Conservation (phyloP, 2,888 invertebrate genomes). For the Torymus texanus region DNA sequence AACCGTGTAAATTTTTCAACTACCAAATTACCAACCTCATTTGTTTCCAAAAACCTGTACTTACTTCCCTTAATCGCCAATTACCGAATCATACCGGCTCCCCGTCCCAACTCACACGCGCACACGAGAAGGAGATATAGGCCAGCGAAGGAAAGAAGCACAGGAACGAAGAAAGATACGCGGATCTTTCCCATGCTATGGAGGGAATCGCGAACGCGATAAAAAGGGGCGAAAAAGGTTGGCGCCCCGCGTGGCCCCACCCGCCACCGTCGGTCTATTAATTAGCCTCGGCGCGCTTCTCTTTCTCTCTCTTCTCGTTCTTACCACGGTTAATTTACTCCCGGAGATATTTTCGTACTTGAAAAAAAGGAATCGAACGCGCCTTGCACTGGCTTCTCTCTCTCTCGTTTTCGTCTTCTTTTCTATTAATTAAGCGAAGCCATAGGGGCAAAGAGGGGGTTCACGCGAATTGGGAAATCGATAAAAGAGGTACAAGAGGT, state of each 20-base stretch:
- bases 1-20: too few species aligned
- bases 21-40: too few species aligned
- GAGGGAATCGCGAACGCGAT: conserved; percentile 6
- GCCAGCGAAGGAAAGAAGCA: conserved; percentile 25
- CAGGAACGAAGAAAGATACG: conserved; percentile 44
- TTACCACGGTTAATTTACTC: conserved; percentile 62
- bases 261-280: conserved; percentile 47
- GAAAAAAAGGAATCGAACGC: conserved; percentile 52
- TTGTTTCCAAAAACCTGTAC: too few species aligned
- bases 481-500: conserved; percentile 11
- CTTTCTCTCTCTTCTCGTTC: conserved; percentile 35
- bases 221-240: conserved; percentile 35
- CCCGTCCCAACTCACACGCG: neutral
- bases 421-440: conserved; percentile 60
- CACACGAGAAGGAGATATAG: conserved; percentile 14
- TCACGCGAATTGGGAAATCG: conserved; percentile 42
- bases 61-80: conserved; percentile 38
- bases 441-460: conserved; percentile 18
- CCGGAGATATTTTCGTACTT: conserved; percentile 45
- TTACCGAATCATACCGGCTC: conserved; percentile 33
- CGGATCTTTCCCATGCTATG: conserved; percentile 54
- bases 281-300: conserved; percentile 42
- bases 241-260: conserved; percentile 51
- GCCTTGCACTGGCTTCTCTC: conserved; percentile 22
- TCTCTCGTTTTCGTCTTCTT: conserved; percentile 36